Evolutionary conservation across 1,140 invertebrate genomes (phyloP), one percentile per base, ranked within the genome.

Genomic region (Micrasema minimum): DNA sequence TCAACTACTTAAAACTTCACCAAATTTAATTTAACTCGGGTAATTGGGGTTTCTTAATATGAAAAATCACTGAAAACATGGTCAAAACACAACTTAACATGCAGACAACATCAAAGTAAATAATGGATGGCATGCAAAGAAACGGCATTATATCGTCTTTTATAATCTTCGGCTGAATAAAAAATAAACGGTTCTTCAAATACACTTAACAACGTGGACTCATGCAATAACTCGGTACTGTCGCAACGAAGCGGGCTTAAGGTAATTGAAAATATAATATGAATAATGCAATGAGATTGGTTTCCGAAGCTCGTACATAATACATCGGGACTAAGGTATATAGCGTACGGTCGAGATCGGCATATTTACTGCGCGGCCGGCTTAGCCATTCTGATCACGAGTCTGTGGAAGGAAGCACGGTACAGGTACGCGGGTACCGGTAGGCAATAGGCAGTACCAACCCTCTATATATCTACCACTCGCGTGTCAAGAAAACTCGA

Each of bases 241-340:
- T 53, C 67, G 46, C 57, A 43, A 62, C 16, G 20, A 23, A 10
- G 18, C 22, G 37, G 50, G 23, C 20, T 26, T 48, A 69, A 61
- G 66, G 53, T 37, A 69, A 48, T 69, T 48, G 38, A 48, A 69
- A 48, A 61, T 48, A 43, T 18, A 50, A 37, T 55, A 69, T 69
- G 55, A 59, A 69, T 69, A 69, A 69, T 61, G 66, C 66, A 61
- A 59, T 59, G 43, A 59, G 53, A 69, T 69, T 9, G 66, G 66
- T 69, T 69, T 18, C n/a, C 55, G 38, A 55, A 43, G 66, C 66
- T 50, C 66, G 66, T 67, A 12, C 2, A 35, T 22, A 23, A 31
- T 35, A 22, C 23, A 53, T 35, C 20, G 50, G 23, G 50, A 26
- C 18, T 38, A 35, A 16, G 18, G 45, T 43, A 66, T 66, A 7